These are phyloP conservation scores for Clamator glandarius DNA, from an alignment of 2,797 vertebrate species.

Conservation along the genomic window DNA sequence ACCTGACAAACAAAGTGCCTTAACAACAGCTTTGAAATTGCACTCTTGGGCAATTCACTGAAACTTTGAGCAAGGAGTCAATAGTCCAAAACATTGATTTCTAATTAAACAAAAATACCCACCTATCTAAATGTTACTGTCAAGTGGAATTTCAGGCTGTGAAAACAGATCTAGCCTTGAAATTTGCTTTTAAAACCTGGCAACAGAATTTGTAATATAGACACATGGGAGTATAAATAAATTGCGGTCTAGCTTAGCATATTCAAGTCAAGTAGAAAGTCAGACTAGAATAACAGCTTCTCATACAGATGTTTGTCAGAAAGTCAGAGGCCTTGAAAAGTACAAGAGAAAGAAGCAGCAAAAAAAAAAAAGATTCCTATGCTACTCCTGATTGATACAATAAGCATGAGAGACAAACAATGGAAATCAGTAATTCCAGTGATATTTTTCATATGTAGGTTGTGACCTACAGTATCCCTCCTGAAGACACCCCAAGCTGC, in stretches of 20 bases:
- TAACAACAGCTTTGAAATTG: constrained; percentile 12
- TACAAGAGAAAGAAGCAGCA: background rate
- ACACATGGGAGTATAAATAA: background rate
- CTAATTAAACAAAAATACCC: constrained; percentile 37
- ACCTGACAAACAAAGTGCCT: constrained; percentile 41
- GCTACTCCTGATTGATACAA: background rate
- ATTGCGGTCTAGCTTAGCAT: background rate
- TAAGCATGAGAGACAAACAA: background rate
- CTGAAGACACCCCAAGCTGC: background rate
- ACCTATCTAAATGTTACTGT: background rate
- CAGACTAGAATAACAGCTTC: background rate
- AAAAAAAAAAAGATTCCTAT: background rate
- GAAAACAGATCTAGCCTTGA: background rate
- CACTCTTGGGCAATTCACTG: constrained; percentile 13
- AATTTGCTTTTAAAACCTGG: constrained; percentile 1
- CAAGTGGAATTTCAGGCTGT: background rate
- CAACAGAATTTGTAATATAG: background rate
- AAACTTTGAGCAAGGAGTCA: constrained; percentile 60
- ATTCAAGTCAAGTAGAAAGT: background rate
- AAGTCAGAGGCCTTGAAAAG: constrained; percentile 3
- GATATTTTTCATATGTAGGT: background rate
- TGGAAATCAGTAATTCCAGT: background rate
- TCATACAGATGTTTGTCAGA: background rate
- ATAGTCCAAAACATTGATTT: constrained; percentile 59
- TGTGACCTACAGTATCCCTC: background rate